phyloP scores from a whole-genome alignment of 1,140 invertebrate species.

The Ceratina japonica region DNA sequence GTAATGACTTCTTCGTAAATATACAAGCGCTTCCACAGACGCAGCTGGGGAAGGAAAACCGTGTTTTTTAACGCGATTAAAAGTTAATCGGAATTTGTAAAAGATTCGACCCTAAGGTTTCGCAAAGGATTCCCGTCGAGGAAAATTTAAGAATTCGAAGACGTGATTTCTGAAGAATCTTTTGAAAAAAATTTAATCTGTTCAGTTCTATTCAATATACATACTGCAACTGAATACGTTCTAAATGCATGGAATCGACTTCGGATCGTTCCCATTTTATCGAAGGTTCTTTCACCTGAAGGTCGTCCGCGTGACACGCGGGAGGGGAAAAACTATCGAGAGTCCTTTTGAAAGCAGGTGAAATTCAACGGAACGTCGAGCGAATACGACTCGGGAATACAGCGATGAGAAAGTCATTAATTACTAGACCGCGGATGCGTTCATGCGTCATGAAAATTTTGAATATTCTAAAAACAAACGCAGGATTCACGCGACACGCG shows the following conservation, averaged over 20 bases:
- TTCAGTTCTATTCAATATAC: no score
- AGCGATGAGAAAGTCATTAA: conserved; percentile 21
- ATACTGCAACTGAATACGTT: no score
- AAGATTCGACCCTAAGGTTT: neutral
- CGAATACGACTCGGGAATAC: neutral
- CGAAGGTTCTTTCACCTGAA: conserved; percentile 31
- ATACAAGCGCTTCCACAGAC: neutral
- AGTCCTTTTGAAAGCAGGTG: neutral
- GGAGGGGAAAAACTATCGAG: neutral
- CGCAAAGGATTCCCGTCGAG: no score
- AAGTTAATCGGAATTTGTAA: neutral
- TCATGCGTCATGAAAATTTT: no score
- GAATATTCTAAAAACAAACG: no score
- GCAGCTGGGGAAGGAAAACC: neutral
- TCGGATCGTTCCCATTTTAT: neutral
- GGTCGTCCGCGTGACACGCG: neutral
- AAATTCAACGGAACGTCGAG: conserved; percentile 22
- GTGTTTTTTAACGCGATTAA: neutral
- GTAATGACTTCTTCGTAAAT: neutral
- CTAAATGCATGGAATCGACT: no score
- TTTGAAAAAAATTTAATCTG: no score
- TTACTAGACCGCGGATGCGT: neutral
- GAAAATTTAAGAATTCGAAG: no score
- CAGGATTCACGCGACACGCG: no score
- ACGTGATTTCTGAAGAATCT: no score